Evolutionary conservation across 2,113 vertebrate genomes (phyloP), one percentile per base, ranked within the genome.

Genomic region (Shinisaurus crocodilurus): DNA sequence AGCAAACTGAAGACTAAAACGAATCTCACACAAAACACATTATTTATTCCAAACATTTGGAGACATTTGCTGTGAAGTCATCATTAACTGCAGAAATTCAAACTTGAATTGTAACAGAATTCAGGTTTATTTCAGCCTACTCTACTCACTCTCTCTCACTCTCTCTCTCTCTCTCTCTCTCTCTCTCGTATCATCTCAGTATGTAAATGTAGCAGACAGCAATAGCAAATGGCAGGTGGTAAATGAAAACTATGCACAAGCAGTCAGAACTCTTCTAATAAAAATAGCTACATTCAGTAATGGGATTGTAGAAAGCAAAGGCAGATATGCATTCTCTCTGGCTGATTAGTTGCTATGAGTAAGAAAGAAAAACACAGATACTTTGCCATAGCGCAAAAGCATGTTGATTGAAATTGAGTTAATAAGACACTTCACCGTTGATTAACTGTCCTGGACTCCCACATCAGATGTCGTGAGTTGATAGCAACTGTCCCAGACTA

Each of bases 141-240:
- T 74, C 32, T 10, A 6, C 27, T 54, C 20, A 25, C 3, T 37
- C 5, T 74, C 32, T n/a, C 34, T 72, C 23, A 2, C 25, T 67
- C 20, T 60, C 13, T 60, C 60, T 63, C 1, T 50, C 20, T n/a
- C 3, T 54, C 5, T 86, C 32, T n/a, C 34, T 72, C 20, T 63
- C 60, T 63, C 60, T 60, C 57, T 60, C 57, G 48, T 50, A 50
- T 48, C 82, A 77, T 77, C 15, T 87, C 13, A 63, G 20, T 86
- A 85, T 65, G 8, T 86, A 90, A 92, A 65, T 81, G 89, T 54
- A 88, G 70, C 45, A 94, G 94, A 75, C 60, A 92, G 16, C 7
- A 10, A 45, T 27, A 91, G 75, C 50, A 94, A 94, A 80, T 29
- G 92, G 2, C n/a, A 92, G 90, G 82, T 83, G 85, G 82, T 89